phyloP scores from a whole-genome alignment of 1,140 invertebrate genomes.

The Grapholita molesta region DNA sequence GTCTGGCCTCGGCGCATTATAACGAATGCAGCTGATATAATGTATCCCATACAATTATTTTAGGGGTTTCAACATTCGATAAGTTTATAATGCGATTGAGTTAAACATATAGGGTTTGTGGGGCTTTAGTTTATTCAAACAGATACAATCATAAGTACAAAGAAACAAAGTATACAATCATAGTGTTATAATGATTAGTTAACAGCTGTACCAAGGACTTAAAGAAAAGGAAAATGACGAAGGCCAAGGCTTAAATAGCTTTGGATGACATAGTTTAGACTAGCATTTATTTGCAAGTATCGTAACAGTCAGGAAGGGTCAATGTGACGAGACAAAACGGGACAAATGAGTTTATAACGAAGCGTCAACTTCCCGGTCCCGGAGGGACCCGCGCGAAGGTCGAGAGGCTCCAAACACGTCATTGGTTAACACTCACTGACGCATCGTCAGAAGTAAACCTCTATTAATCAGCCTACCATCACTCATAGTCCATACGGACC shows the following conservation, averaged over 20 bases:
- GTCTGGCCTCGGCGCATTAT: neutral
- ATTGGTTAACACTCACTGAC: neutral
- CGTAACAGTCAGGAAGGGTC: slow-evolving; percentile 20
- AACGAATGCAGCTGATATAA: slow-evolving; percentile 2
- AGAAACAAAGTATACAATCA: no score
- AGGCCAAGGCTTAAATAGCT: neutral
- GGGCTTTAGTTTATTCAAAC: no score
- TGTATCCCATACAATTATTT: neutral
- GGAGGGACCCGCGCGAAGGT: slow-evolving; percentile 53
- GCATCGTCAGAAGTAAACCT: neutral
- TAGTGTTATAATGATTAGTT: no score
- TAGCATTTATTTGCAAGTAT: slow-evolving; percentile 19
- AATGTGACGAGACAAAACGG: slow-evolving; percentile 19
- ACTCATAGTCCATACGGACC: neutral
- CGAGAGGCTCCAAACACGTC: slow-evolving; percentile 25
- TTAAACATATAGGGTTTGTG: no score
- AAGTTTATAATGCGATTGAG: neutral
- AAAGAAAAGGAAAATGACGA: no score
- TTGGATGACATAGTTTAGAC: neutral
- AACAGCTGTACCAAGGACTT: neutral
- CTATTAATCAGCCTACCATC: neutral
- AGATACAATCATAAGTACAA: no score
- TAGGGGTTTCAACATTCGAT: neutral
- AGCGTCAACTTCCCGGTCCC: slow-evolving; percentile 55
- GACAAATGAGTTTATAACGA: slow-evolving; percentile 47